Evolutionary conservation across 2,888 invertebrate genomes (phyloP).

Genomic region (Parascotia fuliginaria): DNA sequence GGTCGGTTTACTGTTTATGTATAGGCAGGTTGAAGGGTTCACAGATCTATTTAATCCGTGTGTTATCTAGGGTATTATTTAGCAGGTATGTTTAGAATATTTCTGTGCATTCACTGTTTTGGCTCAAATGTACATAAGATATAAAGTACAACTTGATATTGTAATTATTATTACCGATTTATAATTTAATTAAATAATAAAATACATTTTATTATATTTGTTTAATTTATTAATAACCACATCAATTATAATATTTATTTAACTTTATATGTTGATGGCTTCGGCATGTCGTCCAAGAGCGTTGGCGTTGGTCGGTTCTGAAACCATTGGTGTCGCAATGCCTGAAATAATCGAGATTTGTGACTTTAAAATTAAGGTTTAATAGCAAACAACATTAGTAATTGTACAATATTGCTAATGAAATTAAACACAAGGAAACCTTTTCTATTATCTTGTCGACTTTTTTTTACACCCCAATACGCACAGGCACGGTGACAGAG

Average conservation of each 20-base stretch:
- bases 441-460: too few relatives aligned
- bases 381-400: too few relatives aligned
- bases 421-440: too few relatives aligned
- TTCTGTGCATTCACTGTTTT: constrained; percentile 43
- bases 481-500: too few relatives aligned
- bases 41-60: constrained; percentile 17
- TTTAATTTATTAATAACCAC: constrained; percentile 35
- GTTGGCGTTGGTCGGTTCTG: constrained; percentile 88
- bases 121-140: constrained; percentile 66
- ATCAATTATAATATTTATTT: constrained; percentile 44
- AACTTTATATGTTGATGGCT: constrained; percentile 77
- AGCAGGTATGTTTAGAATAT: constrained; percentile 31
- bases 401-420: too few relatives aligned
- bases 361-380: background rate
- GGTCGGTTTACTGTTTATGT: constrained; percentile 4
- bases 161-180: constrained; percentile 62
- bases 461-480: too few relatives aligned
- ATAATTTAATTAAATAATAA: constrained; percentile 54
- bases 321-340: constrained; percentile 90
- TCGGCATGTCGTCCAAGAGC: constrained; percentile 88
- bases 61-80: constrained; percentile 28
- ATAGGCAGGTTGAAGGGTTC: constrained; percentile 12
- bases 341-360: constrained; percentile 79
- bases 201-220: constrained; percentile 47
- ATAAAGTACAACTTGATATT: constrained; percentile 69